A percentile compares a stretch with the other conserved stretches of the same genome.
phyloP scores from a whole-genome alignment of 2,888 invertebrate species.

The Heliconius hortense region DNA sequence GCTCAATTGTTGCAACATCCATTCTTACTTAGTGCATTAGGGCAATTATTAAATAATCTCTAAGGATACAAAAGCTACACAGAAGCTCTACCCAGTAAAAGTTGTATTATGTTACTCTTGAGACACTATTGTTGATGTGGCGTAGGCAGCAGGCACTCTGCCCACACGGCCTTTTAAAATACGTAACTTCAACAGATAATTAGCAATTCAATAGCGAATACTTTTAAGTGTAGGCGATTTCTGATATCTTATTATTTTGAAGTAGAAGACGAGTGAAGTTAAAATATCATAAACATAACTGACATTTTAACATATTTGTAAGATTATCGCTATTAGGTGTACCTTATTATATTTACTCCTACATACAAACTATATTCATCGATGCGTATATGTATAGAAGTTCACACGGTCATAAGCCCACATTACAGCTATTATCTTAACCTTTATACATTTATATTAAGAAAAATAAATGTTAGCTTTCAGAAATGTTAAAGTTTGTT shows the following conservation, averaged over 20 bases:
- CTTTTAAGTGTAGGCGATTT: slow-evolving; percentile 44
- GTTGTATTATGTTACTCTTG: slow-evolving; percentile 2
- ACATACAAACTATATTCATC: not conserved
- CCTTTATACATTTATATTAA: slow-evolving; percentile 24
- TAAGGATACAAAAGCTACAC: slow-evolving; percentile 3
- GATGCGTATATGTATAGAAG: not conserved
- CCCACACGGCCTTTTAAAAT: slow-evolving; percentile 48
- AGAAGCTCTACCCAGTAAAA: not conserved
- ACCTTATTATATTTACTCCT: not conserved
- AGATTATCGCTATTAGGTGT: not conserved
- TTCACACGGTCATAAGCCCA: not conserved
- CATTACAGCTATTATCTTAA: slow-evolving; percentile 24
- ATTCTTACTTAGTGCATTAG: slow-evolving; percentile 16
- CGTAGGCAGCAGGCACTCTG: slow-evolving; percentile 35
- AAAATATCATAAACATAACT: not conserved
- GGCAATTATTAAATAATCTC: slow-evolving; percentile 8
- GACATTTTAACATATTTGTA: not conserved
- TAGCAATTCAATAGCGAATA: slow-evolving; percentile 45
- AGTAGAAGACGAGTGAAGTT: not conserved
- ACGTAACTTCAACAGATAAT: slow-evolving; percentile 49
- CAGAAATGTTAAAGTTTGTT: slow-evolving; percentile 18
- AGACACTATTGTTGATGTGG: slow-evolving; percentile 17
- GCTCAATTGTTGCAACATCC: not conserved
- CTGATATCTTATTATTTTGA: slow-evolving; percentile 7
- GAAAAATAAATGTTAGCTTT: slow-evolving; percentile 19